phyloP scores from a whole-genome alignment of 2,888 invertebrate genomes.

The Coelinius sp. region DNA sequence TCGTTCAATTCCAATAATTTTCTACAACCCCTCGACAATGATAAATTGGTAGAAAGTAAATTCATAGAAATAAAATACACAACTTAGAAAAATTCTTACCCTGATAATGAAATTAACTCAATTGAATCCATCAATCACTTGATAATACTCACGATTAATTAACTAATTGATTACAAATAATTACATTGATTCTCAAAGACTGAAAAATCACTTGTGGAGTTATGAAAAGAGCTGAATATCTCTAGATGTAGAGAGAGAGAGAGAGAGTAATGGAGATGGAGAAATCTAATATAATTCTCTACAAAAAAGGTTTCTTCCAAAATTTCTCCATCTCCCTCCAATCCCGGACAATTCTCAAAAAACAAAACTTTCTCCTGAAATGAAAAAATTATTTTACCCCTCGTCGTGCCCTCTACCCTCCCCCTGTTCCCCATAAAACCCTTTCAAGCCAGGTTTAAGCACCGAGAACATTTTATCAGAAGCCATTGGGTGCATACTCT shows the following conservation, averaged over 20 bases:
- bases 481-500: constrained; percentile 74
- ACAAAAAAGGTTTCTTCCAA: background rate
- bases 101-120: background rate
- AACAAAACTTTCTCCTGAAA: background rate
- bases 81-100: background rate
- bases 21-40: background rate
- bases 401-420: constrained; percentile 53
- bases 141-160: background rate
- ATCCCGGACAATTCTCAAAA: background rate
- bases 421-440: constrained; percentile 54
- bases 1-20: background rate
- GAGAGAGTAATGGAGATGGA: too few species aligned
- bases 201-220: too few species aligned
- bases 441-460: constrained; percentile 66
- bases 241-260: too few species aligned
- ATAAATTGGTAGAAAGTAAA: background rate
- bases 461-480: constrained; percentile 73
- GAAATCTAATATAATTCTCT: too few species aligned
- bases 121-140: background rate
- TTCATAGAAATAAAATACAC: background rate
- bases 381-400: constrained; percentile 43
- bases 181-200: background rate
- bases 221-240: too few species aligned
- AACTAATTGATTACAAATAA: constrained; percentile 8
- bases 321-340: background rate